Percentiles rank a stretch among this genome's conserved stretches.
phyloP scores from a whole-genome alignment of 2,888 invertebrate genomes.

The Drosophila niveifrons region DNA sequence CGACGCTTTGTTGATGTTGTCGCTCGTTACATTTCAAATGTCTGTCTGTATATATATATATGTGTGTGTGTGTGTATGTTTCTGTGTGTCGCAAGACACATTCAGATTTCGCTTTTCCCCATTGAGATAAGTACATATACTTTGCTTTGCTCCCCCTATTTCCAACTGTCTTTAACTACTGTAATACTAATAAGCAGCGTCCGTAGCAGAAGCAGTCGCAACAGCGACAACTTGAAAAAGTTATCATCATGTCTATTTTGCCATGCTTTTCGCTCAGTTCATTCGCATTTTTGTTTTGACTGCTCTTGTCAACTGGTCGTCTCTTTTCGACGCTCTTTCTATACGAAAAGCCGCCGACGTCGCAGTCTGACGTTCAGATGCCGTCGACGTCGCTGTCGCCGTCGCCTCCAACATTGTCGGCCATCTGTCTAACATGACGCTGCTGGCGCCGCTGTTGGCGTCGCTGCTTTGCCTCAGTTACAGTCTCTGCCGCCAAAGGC shows the following conservation, averaged over 20 bases:
- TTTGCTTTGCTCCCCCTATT: conserved; percentile 1
- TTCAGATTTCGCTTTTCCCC: conserved; percentile 33
- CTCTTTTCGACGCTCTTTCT: conserved; percentile 70
- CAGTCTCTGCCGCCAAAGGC: conserved; percentile 79
- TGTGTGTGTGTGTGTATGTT: not conserved
- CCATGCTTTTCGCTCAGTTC: conserved; percentile 52
- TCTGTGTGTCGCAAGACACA: conserved; percentile 5
- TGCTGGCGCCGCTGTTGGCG: conserved; percentile 52
- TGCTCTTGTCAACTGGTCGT: conserved; percentile 60
- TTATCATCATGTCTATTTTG: conserved; percentile 52
- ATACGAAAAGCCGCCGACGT: conserved; percentile 64
- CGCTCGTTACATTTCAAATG: conserved; percentile 33
- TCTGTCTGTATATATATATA: not conserved
- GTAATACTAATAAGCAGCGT: conserved; percentile 16
- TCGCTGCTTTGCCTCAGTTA: conserved; percentile 43
- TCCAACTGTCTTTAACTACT: not conserved
- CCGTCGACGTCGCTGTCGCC: conserved; percentile 19
- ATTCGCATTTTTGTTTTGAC: conserved; percentile 79
- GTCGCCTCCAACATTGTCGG: conserved; percentile 52
- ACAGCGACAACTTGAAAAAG: conserved; percentile 49
- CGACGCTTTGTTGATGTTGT: conserved; percentile 38
- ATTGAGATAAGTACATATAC: conserved; percentile 24
- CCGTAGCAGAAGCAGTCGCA: conserved; percentile 20
- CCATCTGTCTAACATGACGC: conserved; percentile 64
- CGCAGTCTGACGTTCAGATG: conserved; percentile 54